A percentile compares a stretch with the other conserved stretches of the same genome.
phyloP scores from a whole-genome alignment of 2,888 invertebrate species.

The Sinelater perroti region DNA sequence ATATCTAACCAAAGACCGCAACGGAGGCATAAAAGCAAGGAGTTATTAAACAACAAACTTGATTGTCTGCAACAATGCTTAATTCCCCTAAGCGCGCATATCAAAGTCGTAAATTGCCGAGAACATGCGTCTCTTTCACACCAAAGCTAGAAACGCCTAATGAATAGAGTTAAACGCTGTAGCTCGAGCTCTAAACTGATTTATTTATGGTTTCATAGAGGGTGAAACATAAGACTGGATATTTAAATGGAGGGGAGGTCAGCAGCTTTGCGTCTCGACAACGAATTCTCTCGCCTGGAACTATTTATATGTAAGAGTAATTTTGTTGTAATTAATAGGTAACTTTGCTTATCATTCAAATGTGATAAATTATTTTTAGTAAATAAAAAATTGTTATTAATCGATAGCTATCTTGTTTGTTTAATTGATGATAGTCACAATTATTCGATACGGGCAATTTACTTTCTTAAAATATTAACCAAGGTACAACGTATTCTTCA shows the following conservation, averaged over 20 bases:
- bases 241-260: slow-evolving; percentile 27
- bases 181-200: slow-evolving; percentile 26
- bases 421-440: too few relatives aligned
- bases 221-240: slow-evolving; percentile 27
- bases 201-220: slow-evolving; percentile 27
- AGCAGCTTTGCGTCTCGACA: slow-evolving; percentile 17
- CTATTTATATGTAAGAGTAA: too few relatives aligned
- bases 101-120: slow-evolving; percentile 24
- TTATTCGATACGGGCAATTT: too few relatives aligned
- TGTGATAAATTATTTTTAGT: too few relatives aligned
- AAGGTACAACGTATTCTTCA: too few relatives aligned
- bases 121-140: slow-evolving; percentile 25
- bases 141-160: slow-evolving; percentile 25
- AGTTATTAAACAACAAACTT: slow-evolving; percentile 22
- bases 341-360: too few relatives aligned
- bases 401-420: too few relatives aligned
- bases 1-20: too few relatives aligned
- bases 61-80: slow-evolving; percentile 24
- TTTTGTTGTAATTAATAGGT: too few relatives aligned
- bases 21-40: neutral
- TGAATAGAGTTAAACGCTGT: slow-evolving; percentile 28
- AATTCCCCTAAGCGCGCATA: slow-evolving; percentile 21
- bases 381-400: too few relatives aligned
- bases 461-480: too few relatives aligned
- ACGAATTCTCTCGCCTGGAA: too few relatives aligned